phyloP scores from a whole-genome alignment of 2,888 invertebrate species.

The Plebejus anna region DNA sequence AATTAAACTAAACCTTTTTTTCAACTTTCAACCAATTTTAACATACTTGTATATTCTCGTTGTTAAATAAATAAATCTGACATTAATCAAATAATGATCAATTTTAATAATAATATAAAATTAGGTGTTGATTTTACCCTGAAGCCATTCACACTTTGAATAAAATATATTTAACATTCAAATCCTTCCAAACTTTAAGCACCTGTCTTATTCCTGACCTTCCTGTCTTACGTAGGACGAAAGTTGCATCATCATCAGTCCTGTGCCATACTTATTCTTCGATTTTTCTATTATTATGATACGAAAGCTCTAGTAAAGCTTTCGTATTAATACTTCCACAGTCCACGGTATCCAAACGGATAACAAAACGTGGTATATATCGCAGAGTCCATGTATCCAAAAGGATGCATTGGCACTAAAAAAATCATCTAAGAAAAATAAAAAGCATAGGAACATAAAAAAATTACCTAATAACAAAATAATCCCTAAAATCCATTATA shows the following conservation, averaged over 20 bases:
- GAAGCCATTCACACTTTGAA: slow-evolving; percentile 18
- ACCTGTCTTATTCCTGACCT: slow-evolving; percentile 8
- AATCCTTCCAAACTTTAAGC: background rate
- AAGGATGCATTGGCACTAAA: no score
- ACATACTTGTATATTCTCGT: background rate
- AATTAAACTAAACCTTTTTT: no score
- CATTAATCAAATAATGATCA: slow-evolving; percentile 12
- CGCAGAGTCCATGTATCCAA: no score
- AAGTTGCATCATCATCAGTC: background rate
- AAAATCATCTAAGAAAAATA: no score
- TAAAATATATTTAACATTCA: slow-evolving; percentile 17
- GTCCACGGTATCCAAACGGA: no score
- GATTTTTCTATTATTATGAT: background rate
- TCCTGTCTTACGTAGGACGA: slow-evolving; percentile 8
- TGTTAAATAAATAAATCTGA: background rate
- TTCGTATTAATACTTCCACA: no score
- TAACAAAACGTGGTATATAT: no score
- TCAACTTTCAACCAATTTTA: no score
- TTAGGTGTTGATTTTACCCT: slow-evolving; percentile 29
- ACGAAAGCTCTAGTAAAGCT: no score
- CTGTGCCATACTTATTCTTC: background rate
- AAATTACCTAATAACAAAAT: no score
- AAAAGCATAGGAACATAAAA: no score
- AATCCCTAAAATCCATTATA: no score
- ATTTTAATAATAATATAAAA: slow-evolving; percentile 30